Base-by-base conservation (phyloP, 2,113 vertebrate species). In the Campylomormyrus numenius region DNA sequence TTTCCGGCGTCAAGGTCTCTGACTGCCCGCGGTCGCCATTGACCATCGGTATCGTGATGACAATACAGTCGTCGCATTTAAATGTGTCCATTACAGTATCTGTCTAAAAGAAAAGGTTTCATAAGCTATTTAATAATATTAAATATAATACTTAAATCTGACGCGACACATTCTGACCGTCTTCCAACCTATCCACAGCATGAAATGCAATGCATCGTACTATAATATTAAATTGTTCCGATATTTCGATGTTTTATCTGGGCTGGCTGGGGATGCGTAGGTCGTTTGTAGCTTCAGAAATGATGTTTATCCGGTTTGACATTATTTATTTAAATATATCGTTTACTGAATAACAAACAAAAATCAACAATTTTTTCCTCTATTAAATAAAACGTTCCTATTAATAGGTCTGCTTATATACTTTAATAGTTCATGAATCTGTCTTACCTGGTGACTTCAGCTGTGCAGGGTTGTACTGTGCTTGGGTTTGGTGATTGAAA, bases 41-140 rank as follows among this genome's bases (percentile, higher is more conserved):
- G 31, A 91, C 89, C 27, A 96, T 91, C 3, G 94, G 94, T 31
- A 96, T 96, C 35, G 93, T 95, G 93, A 96, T 96, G 91, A 96
- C 90, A 93, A 96, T 96, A 0, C 93, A 91, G 5, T 95, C 93
- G 84, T 96, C 93, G 17, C 94, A 94, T 4, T 88, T 77, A 53
- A 95, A 96, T 0, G 95, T 95, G 89, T 93, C 95, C 95, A 94
- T 95, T 2, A 92, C 2, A 46, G 87, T 15, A 31, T 70, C 88
- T 45, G 53, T 39, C 62, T 88, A 85, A 85, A n/a, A 50, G 84
- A 66, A 66, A 66, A 39, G 31, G 15, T 17, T 77, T 50, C 62
- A 66, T 11, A 11, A 10, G 48, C 48, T 49, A 49, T 49, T 49
- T 49, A 49, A 49, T 49, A 1, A 49, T 49, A 49, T 49, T 10